These are phyloP conservation scores for Botrylloides violaceus DNA, from an alignment of 23 tunicate species.

Conservation along the genomic window DNA sequence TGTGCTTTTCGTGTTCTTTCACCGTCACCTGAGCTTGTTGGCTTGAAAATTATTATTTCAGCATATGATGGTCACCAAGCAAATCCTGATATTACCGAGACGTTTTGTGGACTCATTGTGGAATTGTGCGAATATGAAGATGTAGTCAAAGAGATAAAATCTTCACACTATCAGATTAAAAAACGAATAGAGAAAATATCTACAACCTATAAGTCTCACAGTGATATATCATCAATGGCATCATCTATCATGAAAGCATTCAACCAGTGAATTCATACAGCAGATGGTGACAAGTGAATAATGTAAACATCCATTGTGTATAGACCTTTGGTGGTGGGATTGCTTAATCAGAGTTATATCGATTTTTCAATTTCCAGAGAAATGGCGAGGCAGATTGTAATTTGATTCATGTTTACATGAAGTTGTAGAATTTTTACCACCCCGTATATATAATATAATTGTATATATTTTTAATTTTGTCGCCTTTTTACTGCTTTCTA, in stretches of 20 bases:
- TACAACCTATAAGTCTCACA: slow-evolving; percentile 25
- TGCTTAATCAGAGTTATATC: no score
- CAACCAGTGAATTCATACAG: not conserved
- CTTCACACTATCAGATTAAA: slow-evolving; percentile 33
- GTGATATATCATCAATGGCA: slow-evolving; percentile 20
- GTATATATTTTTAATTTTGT: no score
- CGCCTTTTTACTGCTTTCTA: no score
- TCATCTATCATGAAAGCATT: not conserved
- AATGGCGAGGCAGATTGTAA: no score
- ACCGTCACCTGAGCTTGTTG: slow-evolving; percentile 34
- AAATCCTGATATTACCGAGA: slow-evolving; percentile 68
- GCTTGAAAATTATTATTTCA: slow-evolving; percentile 37
- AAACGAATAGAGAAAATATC: slow-evolving; percentile 15
- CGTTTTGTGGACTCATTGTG: slow-evolving; percentile 46
- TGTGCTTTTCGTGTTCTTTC: slow-evolving; percentile 58
- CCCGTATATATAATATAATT: no score
- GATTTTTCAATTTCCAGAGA: no score
- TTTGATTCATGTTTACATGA: no score
- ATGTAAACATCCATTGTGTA: no score
- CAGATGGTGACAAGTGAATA: not conserved
- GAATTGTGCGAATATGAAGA: slow-evolving; percentile 87
- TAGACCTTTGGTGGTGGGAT: no score
- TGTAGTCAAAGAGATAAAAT: slow-evolving; percentile 39
- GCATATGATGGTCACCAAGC: slow-evolving; percentile 42
- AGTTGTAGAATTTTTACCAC: no score